Percentiles rank a stretch among this genome's conserved stretches.
These are phyloP conservation scores for Stomatorhinus ivindoensis DNA, from an alignment of 2,113 vertebrate species.

Conservation along the genomic window DNA sequence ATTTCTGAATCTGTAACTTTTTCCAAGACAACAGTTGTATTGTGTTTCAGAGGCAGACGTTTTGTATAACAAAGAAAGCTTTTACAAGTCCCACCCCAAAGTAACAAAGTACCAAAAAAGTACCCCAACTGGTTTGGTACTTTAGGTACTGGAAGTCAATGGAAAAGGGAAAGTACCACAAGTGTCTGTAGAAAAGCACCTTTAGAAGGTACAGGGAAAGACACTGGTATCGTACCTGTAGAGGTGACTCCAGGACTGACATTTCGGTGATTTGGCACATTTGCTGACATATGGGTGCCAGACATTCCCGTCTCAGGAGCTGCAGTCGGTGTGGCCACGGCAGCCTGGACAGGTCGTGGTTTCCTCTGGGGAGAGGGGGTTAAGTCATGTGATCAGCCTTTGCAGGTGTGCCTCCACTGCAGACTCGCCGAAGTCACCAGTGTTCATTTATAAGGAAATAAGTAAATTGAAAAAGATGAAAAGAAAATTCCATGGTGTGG, in stretches of 20 bases:
- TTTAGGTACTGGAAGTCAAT: not conserved
- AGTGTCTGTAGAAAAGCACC: not conserved
- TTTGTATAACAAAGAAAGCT: not conserved
- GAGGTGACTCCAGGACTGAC: constrained; percentile 77
- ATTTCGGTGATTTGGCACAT: constrained; percentile 48
- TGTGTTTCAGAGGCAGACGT: not conserved
- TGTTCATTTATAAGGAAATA: not conserved
- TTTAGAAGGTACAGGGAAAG: not conserved
- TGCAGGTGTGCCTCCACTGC: not conserved
- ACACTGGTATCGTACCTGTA: constrained; percentile 66
- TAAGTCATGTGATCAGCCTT: not conserved
- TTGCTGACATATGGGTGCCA: constrained; percentile 51
- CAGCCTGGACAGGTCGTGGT: constrained; percentile 49
- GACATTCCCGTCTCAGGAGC: constrained; percentile 54
- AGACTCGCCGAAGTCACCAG: not conserved
- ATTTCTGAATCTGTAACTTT: not conserved
- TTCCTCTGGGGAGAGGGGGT: constrained; percentile 66
- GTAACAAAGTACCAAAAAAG: not conserved
- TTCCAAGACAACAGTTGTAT: not conserved
- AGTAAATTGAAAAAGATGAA: not conserved
- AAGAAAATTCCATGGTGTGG: not conserved
- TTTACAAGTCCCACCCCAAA: not conserved
- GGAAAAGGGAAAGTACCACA: not conserved
- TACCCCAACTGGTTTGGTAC: not conserved
- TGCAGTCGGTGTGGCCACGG: constrained; percentile 42